These are phyloP conservation scores for Vulpes vulpes DNA, from an alignment of 2,113 vertebrate species.

Conservation along the genomic window DNA sequence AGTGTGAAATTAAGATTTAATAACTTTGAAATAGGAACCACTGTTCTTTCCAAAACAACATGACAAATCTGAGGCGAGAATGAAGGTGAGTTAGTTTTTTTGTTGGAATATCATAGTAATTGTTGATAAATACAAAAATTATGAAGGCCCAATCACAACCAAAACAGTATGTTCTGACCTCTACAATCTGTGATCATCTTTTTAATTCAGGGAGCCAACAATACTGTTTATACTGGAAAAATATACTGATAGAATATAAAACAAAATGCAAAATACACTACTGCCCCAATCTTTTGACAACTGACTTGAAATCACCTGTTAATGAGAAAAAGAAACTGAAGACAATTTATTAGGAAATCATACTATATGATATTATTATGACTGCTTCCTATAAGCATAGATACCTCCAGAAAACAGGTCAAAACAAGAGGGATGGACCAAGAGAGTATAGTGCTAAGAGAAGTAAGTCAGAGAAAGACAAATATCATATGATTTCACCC, in stretches of 20 bases:
- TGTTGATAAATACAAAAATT: conserved; percentile 23
- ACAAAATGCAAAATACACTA: background rate
- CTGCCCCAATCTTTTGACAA: background rate
- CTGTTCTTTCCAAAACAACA: conserved; percentile 26
- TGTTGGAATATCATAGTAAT: background rate
- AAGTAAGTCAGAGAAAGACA: background rate
- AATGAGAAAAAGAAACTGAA: background rate
- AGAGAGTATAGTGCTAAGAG: background rate
- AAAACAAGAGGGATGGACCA: background rate
- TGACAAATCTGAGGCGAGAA: background rate
- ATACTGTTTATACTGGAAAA: conserved; percentile 34
- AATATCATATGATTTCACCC: background rate
- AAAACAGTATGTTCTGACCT: conserved; percentile 15
- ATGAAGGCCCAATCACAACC: background rate
- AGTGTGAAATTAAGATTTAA: conserved; percentile 49
- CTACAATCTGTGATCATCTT: background rate
- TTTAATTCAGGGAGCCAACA: background rate
- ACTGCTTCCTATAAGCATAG: background rate
- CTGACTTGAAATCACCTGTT: background rate
- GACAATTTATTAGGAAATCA: background rate
- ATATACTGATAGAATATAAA: background rate
- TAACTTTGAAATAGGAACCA: background rate
- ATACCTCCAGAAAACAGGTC: background rate
- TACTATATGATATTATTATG: background rate
- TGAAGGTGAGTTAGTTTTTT: background rate